These are phyloP conservation scores for Crepidodera aurea DNA, from an alignment of 2,888 invertebrate genomes.

Conservation along the genomic window DNA sequence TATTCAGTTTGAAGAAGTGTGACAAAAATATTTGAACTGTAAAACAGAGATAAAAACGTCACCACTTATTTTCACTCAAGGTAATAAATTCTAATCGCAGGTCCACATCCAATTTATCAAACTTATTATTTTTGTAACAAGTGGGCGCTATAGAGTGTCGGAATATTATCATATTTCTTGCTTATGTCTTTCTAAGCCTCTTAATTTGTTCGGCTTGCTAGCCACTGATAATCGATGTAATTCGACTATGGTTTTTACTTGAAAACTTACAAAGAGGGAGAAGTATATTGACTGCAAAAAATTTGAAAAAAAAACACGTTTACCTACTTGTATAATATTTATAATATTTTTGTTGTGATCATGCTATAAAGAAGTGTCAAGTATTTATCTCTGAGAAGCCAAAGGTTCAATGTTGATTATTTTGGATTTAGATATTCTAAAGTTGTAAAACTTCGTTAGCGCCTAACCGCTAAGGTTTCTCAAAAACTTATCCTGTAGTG, in stretches of 20 bases:
- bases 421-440: too few species aligned
- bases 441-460: slow-evolving; percentile 33
- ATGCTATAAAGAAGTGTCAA: too few species aligned
- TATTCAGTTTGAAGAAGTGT: too few species aligned
- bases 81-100: neutral
- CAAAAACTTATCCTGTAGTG: slow-evolving; percentile 31
- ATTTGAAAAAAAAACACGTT: too few species aligned
- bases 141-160: neutral
- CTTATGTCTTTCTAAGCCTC: slow-evolving; percentile 35
- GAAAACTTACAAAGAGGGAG: slow-evolving; percentile 8
- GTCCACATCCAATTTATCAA: slow-evolving; percentile 7
- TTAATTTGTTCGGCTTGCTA: slow-evolving; percentile 23
- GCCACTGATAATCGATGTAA: slow-evolving; percentile 22
- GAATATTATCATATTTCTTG: slow-evolving; percentile 32
- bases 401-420: too few species aligned
- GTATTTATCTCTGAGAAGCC: too few species aligned
- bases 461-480: slow-evolving; percentile 26
- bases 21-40: too few species aligned
- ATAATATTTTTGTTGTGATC: too few species aligned
- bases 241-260: slow-evolving; percentile 5
- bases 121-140: slow-evolving; percentile 9
- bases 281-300: neutral
- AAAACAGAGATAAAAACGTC: too few species aligned
- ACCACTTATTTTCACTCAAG: neutral
- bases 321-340: too few species aligned